Percentiles rank a stretch among this genome's conserved stretches.
These are phyloP conservation scores for Stenurella melanura DNA, from an alignment of 2,888 invertebrate species.

Conservation along the genomic window DNA sequence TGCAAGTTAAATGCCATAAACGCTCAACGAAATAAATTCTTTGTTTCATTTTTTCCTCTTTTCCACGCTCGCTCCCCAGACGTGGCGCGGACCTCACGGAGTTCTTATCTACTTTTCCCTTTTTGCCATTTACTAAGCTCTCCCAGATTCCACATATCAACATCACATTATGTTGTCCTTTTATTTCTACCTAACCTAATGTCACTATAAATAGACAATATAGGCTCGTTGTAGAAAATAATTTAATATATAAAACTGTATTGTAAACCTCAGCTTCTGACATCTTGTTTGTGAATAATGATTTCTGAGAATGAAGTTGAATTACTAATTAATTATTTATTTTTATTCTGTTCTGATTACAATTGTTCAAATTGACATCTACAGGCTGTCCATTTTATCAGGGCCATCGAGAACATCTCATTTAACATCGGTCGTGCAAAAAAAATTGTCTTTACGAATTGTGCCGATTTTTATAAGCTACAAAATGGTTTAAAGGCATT, in stretches of 20 bases:
- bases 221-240: not conserved
- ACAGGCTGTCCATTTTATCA: too few relatives aligned
- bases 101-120: slow-evolving; percentile 53
- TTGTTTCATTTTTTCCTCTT: slow-evolving; percentile 68
- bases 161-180: slow-evolving; percentile 58
- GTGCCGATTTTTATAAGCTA: too few relatives aligned
- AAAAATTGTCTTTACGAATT: too few relatives aligned
- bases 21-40: slow-evolving; percentile 71
- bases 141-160: slow-evolving; percentile 66
- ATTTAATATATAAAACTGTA: not conserved
- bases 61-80: slow-evolving; percentile 42
- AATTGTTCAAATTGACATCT: too few relatives aligned
- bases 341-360: too few relatives aligned
- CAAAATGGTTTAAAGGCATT: too few relatives aligned
- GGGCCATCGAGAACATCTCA: too few relatives aligned
- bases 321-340: too few relatives aligned
- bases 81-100: slow-evolving; percentile 25
- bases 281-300: too few relatives aligned
- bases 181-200: slow-evolving; percentile 14
- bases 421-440: too few relatives aligned
- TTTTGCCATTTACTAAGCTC: slow-evolving; percentile 56
- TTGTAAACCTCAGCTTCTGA: too few relatives aligned
- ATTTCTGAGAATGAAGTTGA: too few relatives aligned
- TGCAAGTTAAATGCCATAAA: slow-evolving; percentile 75
- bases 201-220: not conserved